Base-by-base conservation (phyloP, 53 echinoderm and acorn worm species). In the Glandiceps talaboti region DNA sequence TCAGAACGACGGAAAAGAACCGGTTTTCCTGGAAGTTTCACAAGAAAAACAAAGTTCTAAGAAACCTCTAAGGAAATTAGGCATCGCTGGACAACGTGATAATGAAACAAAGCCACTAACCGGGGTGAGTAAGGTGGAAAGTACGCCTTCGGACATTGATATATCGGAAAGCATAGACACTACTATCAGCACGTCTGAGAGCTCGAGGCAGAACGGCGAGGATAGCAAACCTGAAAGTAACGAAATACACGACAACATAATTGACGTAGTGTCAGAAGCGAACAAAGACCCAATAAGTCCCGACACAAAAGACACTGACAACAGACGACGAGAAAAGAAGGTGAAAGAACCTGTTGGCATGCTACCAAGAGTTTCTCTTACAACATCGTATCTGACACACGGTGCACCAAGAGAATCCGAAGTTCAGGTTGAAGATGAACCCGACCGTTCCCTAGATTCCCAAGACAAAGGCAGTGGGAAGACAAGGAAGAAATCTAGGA, bases 221-320 rank as follows among this genome's bases (percentile, higher is more conserved):
- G 32, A 32, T 78, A 27, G 30, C 32, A 0, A 80, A 76, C 14
- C 81, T 31, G 73, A 89, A 75, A 81, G 74, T 87, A 64, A 79
- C 82, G 14, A 32, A 86, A n/a, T 78, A 77, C 27, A 74, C 79
- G 79, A 85, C 79, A 75, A 78, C 76, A 87, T 75, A 82, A 79
- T 79, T 33, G 79, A 26, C 26, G 79, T 33, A 26, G 79, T 79
- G 29, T 79, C 79, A 33, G 27, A 33, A 33, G 79, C 33, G n/a
- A 79, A 79, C 33, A 33, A 32, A 33, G 33, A 27, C 6, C 20
- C 64, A 12, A 20, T 45, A 45, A 20, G 20, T 45, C 6, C 64
- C 20, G 20, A 45, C 20, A 20, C 64, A 20, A 45, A 45, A 45
- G 20, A 6, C 6, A 45, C 6, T 45, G 64, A 20, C 6, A 20